Conservation (phyloP, 1,140 invertebrate genomes). For the Platorchestia sp. region DNA sequence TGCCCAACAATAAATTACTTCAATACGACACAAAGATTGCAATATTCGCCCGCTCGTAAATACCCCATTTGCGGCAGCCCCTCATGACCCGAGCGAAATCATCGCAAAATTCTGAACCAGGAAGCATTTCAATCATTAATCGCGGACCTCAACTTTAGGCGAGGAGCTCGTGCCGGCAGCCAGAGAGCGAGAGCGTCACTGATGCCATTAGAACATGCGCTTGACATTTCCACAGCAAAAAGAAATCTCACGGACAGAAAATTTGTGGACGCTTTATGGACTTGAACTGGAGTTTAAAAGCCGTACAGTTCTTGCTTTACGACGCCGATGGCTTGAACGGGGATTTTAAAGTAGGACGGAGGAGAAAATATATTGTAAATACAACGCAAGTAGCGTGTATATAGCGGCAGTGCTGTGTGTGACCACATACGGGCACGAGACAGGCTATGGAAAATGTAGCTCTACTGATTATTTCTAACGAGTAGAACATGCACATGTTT, state of each 20-base stretch:
- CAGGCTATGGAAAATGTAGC: not conserved
- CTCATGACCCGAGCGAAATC: not conserved
- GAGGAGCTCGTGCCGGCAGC: not conserved
- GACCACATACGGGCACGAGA: not conserved
- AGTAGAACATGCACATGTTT: too few relatives aligned
- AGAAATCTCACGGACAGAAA: not conserved
- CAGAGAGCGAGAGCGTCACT: not conserved
- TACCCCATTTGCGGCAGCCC: not conserved
- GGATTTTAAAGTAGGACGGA: not conserved
- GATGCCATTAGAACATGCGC: not conserved
- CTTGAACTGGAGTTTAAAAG: not conserved
- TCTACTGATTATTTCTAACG: not conserved
- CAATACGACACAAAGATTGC: not conserved
- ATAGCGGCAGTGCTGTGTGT: not conserved
- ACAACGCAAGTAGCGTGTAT: not conserved
- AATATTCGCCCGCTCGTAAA: not conserved
- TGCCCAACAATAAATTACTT: not conserved
- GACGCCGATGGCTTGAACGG: not conserved
- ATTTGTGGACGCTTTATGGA: not conserved
- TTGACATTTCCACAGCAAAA: not conserved
- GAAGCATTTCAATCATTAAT: not conserved
- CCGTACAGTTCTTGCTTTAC: not conserved
- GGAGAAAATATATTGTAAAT: not conserved
- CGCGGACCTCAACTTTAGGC: not conserved
- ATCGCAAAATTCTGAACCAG: not conserved